Evolutionary conservation across 1,140 invertebrate genomes (phyloP).

Genomic region (Octopus bimaculoides): DNA sequence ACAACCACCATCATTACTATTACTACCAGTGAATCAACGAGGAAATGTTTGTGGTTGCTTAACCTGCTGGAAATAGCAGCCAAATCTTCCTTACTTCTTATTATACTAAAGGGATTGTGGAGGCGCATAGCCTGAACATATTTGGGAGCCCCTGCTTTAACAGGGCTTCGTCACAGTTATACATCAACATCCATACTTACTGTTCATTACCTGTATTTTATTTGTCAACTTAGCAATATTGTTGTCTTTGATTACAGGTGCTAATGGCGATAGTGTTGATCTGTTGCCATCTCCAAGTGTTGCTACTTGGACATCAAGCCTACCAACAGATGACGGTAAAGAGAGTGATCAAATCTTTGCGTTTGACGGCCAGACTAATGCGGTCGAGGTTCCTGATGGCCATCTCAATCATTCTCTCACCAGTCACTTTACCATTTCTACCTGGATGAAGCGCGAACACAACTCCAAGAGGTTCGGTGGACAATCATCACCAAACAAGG

Average conservation of each 20-base stretch:
- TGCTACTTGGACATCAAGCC: slow-evolving; percentile 75
- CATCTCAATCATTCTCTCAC: slow-evolving; percentile 66
- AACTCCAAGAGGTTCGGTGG: slow-evolving; percentile 35
- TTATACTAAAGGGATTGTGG: too few species aligned
- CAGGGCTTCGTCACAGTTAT: background rate
- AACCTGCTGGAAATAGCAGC: too few species aligned
- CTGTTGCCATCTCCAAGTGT: slow-evolving; percentile 79
- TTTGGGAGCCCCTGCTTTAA: background rate
- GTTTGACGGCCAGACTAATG: slow-evolving; percentile 84
- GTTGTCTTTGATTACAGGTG: slow-evolving; percentile 58
- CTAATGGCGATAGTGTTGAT: slow-evolving; percentile 71
- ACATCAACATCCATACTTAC: background rate
- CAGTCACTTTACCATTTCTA: slow-evolving; percentile 82
- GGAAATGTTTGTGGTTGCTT: too few species aligned
- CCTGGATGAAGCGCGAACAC: slow-evolving; percentile 86
- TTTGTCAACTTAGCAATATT: background rate
- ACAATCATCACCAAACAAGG: slow-evolving; percentile 67
- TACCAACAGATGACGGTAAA: slow-evolving; percentile 86
- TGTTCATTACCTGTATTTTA: background rate
- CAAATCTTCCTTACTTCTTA: too few species aligned
- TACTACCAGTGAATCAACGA: too few species aligned
- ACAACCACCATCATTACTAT: too few species aligned
- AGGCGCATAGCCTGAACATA: too few species aligned
- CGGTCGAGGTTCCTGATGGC: slow-evolving; percentile 66
- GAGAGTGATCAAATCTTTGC: slow-evolving; percentile 90